phyloP scores from a whole-genome alignment of 2,113 vertebrate species.

The Carassius carassius region DNA sequence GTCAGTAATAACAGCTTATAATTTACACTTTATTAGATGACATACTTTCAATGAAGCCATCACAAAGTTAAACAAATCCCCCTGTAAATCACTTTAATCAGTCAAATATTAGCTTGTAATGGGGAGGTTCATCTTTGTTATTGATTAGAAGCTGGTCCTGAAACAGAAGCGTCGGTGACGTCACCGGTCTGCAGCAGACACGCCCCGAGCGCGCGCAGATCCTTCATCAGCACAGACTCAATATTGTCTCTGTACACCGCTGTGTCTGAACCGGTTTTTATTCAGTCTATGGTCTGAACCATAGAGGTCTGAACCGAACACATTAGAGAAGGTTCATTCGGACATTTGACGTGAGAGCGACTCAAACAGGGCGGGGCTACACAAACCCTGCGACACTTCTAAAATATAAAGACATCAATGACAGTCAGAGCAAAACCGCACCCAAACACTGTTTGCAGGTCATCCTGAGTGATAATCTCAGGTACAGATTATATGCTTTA shows the following conservation, averaged over 20 bases:
- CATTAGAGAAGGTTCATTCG: background rate
- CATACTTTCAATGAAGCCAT: too few species aligned
- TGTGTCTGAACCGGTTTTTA: background rate
- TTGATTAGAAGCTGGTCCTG: too few species aligned
- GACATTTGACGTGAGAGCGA: background rate
- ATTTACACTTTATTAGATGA: background rate
- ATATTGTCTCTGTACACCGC: background rate
- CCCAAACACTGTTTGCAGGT: background rate
- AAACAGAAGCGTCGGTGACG: background rate
- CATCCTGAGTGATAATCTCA: too few species aligned
- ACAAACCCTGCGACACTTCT: background rate
- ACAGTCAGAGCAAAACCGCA: background rate
- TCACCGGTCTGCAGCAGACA: constrained; percentile 21
- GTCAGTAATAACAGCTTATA: background rate
- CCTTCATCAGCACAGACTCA: background rate
- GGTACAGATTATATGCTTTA: too few species aligned
- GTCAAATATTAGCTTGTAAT: too few species aligned
- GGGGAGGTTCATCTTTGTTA: too few species aligned
- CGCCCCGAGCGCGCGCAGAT: background rate
- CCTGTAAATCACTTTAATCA: too few species aligned
- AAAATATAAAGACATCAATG: background rate
- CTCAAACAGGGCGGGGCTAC: background rate
- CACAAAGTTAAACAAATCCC: too few species aligned
- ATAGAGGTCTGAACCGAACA: background rate
- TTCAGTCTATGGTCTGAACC: too few species aligned